Conservation (phyloP, 2,888 invertebrate genomes). For the Trichopoda pennipes region DNA sequence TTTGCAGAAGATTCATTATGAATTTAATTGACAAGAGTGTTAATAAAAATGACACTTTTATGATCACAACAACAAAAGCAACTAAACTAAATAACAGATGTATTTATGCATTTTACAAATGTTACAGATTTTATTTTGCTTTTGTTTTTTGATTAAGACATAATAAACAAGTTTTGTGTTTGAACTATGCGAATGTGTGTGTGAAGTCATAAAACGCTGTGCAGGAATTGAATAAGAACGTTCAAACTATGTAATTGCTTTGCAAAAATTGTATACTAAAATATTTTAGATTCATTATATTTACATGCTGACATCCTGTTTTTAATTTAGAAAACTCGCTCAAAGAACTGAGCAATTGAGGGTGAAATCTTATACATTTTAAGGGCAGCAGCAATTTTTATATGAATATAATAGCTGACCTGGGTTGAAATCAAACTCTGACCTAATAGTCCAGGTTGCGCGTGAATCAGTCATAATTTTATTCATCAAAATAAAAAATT, state of each 20-base stretch:
- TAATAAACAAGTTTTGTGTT: slow-evolving; percentile 24
- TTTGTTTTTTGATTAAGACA: slow-evolving; percentile 20
- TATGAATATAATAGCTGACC: too few relatives aligned
- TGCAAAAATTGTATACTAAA: background rate
- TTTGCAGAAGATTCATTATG: slow-evolving; percentile 68
- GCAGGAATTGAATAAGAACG: too few relatives aligned
- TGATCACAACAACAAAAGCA: slow-evolving; percentile 54
- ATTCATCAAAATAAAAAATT: too few relatives aligned
- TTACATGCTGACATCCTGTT: too few relatives aligned
- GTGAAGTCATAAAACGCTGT: background rate
- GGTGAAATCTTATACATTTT: too few relatives aligned
- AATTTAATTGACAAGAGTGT: slow-evolving; percentile 68
- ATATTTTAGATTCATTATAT: too few relatives aligned
- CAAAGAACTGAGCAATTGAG: too few relatives aligned
- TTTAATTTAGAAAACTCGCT: too few relatives aligned
- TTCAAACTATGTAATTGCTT: background rate
- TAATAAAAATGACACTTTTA: slow-evolving; percentile 69
- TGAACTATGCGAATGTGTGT: background rate
- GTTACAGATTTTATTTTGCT: background rate
- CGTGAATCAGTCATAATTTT: too few relatives aligned
- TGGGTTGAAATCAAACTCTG: too few relatives aligned
- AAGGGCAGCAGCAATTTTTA: too few relatives aligned
- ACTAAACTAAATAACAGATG: slow-evolving; percentile 20
- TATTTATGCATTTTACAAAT: slow-evolving; percentile 19
- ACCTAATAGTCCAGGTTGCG: too few relatives aligned